Conservation (phyloP, 1,140 invertebrate species). For the Plectrocnemia conspersa region DNA sequence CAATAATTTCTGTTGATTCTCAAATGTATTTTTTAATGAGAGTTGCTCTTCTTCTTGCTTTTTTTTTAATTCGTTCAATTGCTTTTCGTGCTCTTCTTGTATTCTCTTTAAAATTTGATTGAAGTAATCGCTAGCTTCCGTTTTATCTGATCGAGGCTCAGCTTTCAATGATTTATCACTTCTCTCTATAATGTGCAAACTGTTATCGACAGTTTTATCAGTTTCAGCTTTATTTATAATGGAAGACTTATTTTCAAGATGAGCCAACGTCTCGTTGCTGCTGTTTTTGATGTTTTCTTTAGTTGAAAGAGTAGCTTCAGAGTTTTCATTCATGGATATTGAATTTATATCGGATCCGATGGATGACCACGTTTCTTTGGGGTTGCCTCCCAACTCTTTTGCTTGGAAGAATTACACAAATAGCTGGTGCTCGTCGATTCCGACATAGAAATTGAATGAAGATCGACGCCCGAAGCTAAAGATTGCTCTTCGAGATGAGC, state of each 20-base stretch:
- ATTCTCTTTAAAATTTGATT: slow-evolving; percentile 51
- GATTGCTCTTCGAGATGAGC: slow-evolving; percentile 55
- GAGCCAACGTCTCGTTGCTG: too few species aligned
- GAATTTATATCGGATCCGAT: slow-evolving; percentile 38
- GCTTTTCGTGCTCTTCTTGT: slow-evolving; percentile 56
- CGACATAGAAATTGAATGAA: slow-evolving; percentile 50
- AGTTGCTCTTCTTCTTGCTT: slow-evolving; percentile 57
- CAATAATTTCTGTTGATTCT: slow-evolving; percentile 55
- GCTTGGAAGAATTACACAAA: slow-evolving; percentile 38
- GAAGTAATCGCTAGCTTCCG: slow-evolving; percentile 41
- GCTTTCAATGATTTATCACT: too few species aligned
- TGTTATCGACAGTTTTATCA: not conserved
- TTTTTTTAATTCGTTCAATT: slow-evolving; percentile 54
- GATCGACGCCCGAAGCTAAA: slow-evolving; percentile 44
- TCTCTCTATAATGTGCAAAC: too few species aligned
- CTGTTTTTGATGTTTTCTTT: too few species aligned
- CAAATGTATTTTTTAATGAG: slow-evolving; percentile 55
- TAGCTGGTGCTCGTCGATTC: slow-evolving; percentile 36
- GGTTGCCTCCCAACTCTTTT: slow-evolving; percentile 51
- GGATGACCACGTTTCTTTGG: slow-evolving; percentile 42
- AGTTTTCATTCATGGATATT: slow-evolving; percentile 28
- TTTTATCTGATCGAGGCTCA: not conserved
- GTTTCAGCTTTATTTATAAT: not conserved
- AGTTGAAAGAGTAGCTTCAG: too few species aligned
- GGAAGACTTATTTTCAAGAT: not conserved